A percentile compares a stretch with the other conserved stretches of the same genome.
These are phyloP conservation scores for Anoplophora glabripennis DNA, from an alignment of 1,140 invertebrate species.

Conservation along the genomic window DNA sequence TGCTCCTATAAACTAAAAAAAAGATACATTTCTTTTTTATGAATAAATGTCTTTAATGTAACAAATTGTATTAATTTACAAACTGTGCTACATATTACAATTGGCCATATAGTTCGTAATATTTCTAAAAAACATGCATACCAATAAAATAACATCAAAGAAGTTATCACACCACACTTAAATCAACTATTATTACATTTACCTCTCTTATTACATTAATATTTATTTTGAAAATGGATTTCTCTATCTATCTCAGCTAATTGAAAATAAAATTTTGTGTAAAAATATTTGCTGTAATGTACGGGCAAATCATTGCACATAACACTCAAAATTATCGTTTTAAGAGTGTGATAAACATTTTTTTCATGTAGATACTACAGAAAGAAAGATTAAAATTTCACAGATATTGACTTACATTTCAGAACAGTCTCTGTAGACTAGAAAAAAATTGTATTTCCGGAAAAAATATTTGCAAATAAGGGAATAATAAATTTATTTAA, in stretches of 20 bases:
- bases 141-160: conserved; percentile 15
- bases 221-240: background rate
- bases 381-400: background rate
- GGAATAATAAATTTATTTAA: background rate
- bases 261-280: too few species aligned
- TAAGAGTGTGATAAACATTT: background rate
- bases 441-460: background rate
- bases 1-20: too few species aligned
- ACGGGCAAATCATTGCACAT: too few species aligned
- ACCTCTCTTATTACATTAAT: background rate
- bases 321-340: too few species aligned
- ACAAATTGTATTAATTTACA: conserved; percentile 21
- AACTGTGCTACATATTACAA: conserved; percentile 21
- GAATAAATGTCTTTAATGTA: conserved; percentile 22
- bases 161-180: conserved; percentile 8
- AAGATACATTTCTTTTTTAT: background rate
- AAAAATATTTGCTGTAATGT: too few species aligned
- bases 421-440: background rate
- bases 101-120: conserved; percentile 18
- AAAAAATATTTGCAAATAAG: background rate
- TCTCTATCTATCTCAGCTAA: background rate
- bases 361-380: background rate
- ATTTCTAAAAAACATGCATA: conserved; percentile 15
- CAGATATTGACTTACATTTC: background rate
- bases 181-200: conserved; percentile 6